These are phyloP conservation scores for Scaptomyza flava DNA, from an alignment of 2,888 invertebrate genomes.

Conservation along the genomic window DNA sequence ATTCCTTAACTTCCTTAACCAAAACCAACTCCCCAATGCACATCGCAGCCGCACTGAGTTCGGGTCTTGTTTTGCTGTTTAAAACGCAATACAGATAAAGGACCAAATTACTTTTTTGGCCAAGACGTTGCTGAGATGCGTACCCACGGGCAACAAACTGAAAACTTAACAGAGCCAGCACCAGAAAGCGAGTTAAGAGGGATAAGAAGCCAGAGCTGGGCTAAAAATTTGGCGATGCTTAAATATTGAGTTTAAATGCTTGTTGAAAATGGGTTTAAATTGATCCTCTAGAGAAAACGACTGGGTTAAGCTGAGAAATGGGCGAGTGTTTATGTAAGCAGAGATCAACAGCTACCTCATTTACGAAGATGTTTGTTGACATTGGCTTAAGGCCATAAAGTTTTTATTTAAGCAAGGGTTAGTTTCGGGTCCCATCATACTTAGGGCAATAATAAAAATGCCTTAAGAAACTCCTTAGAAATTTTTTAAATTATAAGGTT, in stretches of 20 bases:
- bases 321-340: slow-evolving; percentile 2
- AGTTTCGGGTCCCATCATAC: not conserved
- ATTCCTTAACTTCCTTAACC: slow-evolving; percentile 4
- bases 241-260: slow-evolving; percentile 56
- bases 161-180: slow-evolving; percentile 60
- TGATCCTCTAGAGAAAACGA: slow-evolving; percentile 65
- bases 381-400: slow-evolving; percentile 25
- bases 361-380: slow-evolving; percentile 58
- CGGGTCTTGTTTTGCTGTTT: slow-evolving; percentile 63
- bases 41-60: slow-evolving; percentile 23
- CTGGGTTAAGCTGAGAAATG: slow-evolving; percentile 10
- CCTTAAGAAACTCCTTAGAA: too few relatives aligned
- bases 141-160: slow-evolving; percentile 67
- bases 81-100: slow-evolving; percentile 78
- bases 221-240: slow-evolving; percentile 24
- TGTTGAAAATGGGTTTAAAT: slow-evolving; percentile 63
- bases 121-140: slow-evolving; percentile 67
- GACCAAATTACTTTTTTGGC: slow-evolving; percentile 80
- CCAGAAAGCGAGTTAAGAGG: not conserved
- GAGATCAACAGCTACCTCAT: slow-evolving; percentile 52
- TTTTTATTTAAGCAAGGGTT: slow-evolving; percentile 1
- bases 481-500: too few relatives aligned
- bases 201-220: slow-evolving; percentile 6
- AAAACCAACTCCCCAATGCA: slow-evolving; percentile 29
- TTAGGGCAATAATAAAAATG: too few relatives aligned